A percentile compares a stretch with the other conserved stretches of the same genome.
These are phyloP conservation scores for Clarias macrocephalus DNA, from an alignment of 2,113 vertebrate genomes.

Conservation along the genomic window DNA sequence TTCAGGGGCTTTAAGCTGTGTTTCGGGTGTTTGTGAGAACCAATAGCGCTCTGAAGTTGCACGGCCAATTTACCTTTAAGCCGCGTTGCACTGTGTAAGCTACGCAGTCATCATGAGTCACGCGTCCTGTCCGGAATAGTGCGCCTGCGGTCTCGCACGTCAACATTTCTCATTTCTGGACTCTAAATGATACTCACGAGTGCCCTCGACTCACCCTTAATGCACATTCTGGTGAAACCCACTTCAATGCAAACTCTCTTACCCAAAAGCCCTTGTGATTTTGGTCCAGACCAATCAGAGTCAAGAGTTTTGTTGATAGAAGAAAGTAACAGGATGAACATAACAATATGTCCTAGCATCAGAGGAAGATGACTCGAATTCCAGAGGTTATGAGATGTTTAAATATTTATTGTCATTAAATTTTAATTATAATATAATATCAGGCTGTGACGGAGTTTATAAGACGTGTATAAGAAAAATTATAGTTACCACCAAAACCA, in stretches of 20 bases:
- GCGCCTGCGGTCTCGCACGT: background rate
- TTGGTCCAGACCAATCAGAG: constrained; percentile 4
- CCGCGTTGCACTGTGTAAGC: background rate
- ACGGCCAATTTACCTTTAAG: background rate
- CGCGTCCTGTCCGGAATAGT: background rate
- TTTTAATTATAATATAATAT: too few species aligned
- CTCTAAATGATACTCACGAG: constrained; percentile 1
- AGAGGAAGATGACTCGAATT: background rate
- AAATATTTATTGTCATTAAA: background rate
- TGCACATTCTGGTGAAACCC: background rate
- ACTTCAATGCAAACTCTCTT: background rate
- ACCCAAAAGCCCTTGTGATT: background rate
- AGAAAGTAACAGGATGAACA: background rate
- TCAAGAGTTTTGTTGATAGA: background rate
- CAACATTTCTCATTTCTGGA: background rate
- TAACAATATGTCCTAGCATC: background rate
- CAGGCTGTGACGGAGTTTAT: too few species aligned
- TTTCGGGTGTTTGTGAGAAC: background rate
- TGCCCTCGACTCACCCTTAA: background rate
- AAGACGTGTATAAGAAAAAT: too few species aligned
- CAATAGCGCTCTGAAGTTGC: background rate
- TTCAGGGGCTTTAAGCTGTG: too few species aligned
- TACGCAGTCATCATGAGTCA: background rate
- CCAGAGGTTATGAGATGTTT: background rate
- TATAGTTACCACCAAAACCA: background rate